These are phyloP conservation scores for Leucoraja ocellata DNA, from an alignment of 2,797 vertebrate genomes.

Conservation along the genomic window DNA sequence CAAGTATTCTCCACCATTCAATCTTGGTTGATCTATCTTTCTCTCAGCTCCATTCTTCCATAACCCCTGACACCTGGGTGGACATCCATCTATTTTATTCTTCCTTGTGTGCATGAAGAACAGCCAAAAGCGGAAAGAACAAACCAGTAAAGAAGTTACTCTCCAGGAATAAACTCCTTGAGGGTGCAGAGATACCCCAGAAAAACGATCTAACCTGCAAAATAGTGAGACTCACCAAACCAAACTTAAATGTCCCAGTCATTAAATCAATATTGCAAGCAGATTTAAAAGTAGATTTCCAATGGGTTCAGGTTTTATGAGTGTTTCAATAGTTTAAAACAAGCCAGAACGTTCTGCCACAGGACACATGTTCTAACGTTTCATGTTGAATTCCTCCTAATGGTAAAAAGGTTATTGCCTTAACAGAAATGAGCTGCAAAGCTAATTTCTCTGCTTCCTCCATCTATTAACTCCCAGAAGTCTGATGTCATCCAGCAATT, in stretches of 20 bases:
- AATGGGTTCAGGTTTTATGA: background rate
- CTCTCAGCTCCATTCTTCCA: too few relatives aligned
- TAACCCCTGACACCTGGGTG: too few relatives aligned
- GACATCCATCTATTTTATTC: too few relatives aligned
- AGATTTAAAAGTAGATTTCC: background rate
- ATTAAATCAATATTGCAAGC: background rate
- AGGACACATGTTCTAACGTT: background rate
- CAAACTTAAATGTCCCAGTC: background rate
- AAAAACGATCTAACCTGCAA: background rate
- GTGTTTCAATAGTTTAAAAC: background rate
- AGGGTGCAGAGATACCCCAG: background rate
- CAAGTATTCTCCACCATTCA: too few relatives aligned
- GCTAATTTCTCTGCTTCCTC: constrained; percentile 22
- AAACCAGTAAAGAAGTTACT: background rate
- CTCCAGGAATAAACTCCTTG: background rate
- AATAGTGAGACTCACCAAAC: background rate
- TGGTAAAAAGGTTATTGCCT: constrained; percentile 18
- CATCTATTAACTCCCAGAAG: constrained; percentile 32
- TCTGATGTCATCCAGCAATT: constrained; percentile 21
- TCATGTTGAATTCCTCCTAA: background rate
- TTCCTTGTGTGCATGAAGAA: background rate
- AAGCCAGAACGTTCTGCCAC: background rate
- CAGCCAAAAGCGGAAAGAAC: background rate
- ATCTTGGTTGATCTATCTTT: too few relatives aligned
- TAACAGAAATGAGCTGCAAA: constrained; percentile 30